phyloP scores from a whole-genome alignment of 2,797 vertebrate genomes.

The Pseudochromis fuscus region DNA sequence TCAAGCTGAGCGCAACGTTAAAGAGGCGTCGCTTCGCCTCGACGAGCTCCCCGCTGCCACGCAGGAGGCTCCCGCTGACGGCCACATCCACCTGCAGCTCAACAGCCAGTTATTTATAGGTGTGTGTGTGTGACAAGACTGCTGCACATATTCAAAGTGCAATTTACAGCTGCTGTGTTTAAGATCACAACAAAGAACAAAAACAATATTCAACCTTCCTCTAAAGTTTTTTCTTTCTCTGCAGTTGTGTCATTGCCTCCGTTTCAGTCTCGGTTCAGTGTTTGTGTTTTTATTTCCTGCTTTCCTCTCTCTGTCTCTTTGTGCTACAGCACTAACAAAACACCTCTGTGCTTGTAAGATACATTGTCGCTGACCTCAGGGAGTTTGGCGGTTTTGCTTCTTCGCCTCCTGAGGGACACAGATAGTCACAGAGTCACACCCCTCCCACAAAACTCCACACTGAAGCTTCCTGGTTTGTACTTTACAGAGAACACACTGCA shows the following conservation, averaged over 20 bases:
- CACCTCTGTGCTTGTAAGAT: not conserved
- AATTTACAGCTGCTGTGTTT: not conserved
- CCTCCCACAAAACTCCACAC: slow-evolving; percentile 1
- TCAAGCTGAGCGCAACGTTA: slow-evolving; percentile 91
- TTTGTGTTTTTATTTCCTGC: not conserved
- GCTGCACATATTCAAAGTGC: not conserved
- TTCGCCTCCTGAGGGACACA: slow-evolving; percentile 21
- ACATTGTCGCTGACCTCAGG: not conserved
- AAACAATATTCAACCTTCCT: not conserved
- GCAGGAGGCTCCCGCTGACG: slow-evolving; percentile 87
- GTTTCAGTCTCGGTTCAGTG: too few relatives aligned
- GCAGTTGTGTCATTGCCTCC: too few relatives aligned
- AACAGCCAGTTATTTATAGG: slow-evolving; percentile 97
- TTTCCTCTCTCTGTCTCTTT: not conserved
- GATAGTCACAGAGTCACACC: not conserved
- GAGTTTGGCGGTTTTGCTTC: slow-evolving; percentile 13
- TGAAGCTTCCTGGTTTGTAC: not conserved
- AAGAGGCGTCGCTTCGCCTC: slow-evolving; percentile 91
- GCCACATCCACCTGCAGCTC: slow-evolving; percentile 92
- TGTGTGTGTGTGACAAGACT: not conserved
- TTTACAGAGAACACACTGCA: not conserved
- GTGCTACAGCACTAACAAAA: not conserved
- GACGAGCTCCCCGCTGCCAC: slow-evolving; percentile 86
- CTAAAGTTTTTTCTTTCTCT: too few relatives aligned
- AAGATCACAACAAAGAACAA: not conserved